Evolutionary conservation across 2,797 vertebrate species (phyloP).

Genomic region (Emydoidea blandingii): DNA sequence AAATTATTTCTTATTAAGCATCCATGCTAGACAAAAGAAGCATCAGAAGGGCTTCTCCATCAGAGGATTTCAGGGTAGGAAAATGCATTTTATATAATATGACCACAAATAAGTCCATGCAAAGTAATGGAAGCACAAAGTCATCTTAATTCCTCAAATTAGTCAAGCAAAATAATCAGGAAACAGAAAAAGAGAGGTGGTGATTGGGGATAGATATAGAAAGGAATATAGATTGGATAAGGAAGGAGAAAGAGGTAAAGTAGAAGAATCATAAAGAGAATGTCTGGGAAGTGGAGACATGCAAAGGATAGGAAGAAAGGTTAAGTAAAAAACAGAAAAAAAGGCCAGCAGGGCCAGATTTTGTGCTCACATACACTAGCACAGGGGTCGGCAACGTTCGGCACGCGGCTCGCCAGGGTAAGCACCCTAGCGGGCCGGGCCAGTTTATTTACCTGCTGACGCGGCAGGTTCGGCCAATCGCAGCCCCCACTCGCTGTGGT

Average conservation of each 20-base stretch:
- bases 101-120: neutral
- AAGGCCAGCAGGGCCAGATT: neutral
- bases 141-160: neutral
- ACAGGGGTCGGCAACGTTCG: too few species aligned
- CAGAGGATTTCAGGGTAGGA: neutral
- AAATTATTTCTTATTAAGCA: constrained; percentile 56
- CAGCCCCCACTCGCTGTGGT: too few species aligned
- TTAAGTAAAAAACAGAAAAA: neutral
- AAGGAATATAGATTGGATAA: neutral
- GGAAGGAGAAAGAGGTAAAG: neutral
- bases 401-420: too few species aligned
- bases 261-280: neutral
- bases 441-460: too few species aligned
- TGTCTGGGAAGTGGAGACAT: neutral
- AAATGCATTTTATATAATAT: neutral
- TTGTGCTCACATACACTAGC: neutral
- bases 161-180: neutral
- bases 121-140: neutral
- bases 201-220: neutral
- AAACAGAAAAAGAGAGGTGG: neutral
- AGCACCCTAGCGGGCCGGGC: too few species aligned
- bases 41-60: neutral
- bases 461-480: too few species aligned
- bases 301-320: neutral
- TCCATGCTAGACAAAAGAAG: neutral